Conservation (phyloP, 2,888 invertebrate genomes). For the Drosophila cognata region DNA sequence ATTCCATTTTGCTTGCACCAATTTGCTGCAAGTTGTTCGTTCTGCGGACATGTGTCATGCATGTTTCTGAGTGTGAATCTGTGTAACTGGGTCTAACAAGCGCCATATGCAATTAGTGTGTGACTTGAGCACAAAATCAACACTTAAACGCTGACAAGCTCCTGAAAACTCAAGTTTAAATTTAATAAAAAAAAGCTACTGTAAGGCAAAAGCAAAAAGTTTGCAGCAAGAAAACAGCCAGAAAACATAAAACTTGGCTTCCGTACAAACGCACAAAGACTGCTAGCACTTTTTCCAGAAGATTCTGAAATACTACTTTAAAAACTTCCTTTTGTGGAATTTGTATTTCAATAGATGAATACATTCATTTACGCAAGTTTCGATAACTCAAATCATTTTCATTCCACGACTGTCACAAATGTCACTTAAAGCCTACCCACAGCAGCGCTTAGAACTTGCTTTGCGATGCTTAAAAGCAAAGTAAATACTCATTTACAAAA, state of each 20-base stretch:
- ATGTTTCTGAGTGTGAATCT: constrained; percentile 23
- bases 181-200: neutral
- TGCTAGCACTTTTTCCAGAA: neutral
- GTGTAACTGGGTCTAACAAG: constrained; percentile 44
- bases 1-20: constrained; percentile 61
- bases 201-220: neutral
- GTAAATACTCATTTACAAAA: constrained; percentile 63
- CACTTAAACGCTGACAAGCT: constrained; percentile 28
- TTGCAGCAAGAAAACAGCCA: neutral
- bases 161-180: neutral
- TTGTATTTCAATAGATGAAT: neutral
- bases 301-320: neutral
- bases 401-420: neutral
- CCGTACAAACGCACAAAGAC: neutral
- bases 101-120: constrained; percentile 73
- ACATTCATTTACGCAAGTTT: neutral
- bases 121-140: constrained; percentile 58
- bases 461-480: constrained; percentile 23
- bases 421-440: neutral
- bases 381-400: neutral
- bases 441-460: constrained; percentile 13
- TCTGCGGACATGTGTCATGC: constrained; percentile 48
- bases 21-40: constrained; percentile 61
- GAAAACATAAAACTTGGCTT: neutral
- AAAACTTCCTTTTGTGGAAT: neutral